These are phyloP conservation scores for Zaprionus gabonicus DNA, from an alignment of 1,140 invertebrate genomes.

Conservation along the genomic window DNA sequence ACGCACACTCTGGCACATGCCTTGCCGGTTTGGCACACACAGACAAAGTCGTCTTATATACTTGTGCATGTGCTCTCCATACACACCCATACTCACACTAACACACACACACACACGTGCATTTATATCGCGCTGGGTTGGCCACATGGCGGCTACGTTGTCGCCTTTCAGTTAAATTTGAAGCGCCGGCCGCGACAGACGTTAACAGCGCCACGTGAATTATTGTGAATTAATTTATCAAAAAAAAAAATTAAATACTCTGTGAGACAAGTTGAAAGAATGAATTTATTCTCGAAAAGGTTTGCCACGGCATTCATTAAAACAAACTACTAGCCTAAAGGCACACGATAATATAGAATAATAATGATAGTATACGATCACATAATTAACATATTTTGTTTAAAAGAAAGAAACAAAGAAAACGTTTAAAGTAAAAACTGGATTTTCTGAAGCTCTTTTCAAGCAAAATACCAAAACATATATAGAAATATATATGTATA, in stretches of 20 bases:
- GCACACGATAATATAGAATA: slow-evolving; percentile 20
- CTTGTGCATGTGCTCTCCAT: slow-evolving; percentile 20
- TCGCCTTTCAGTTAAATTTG: slow-evolving; percentile 61
- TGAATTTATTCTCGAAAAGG: slow-evolving; percentile 21
- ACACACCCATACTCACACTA: slow-evolving; percentile 6
- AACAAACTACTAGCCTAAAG: slow-evolving; percentile 13
- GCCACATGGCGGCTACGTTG: slow-evolving; percentile 54
- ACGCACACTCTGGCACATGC: slow-evolving; percentile 30
- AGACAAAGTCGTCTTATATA: slow-evolving; percentile 32
- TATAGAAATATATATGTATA: slow-evolving; percentile 17
- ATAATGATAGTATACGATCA: slow-evolving; percentile 20
- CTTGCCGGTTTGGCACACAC: slow-evolving; percentile 65
- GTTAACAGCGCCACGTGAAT: slow-evolving; percentile 63
- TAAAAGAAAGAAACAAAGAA: slow-evolving; percentile 37
- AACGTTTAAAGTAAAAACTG: slow-evolving; percentile 43
- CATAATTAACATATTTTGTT: slow-evolving; percentile 38
- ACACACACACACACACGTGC: background rate
- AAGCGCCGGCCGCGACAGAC: slow-evolving; percentile 73
- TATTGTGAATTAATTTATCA: slow-evolving; percentile 36
- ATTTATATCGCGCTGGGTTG: slow-evolving; percentile 25
- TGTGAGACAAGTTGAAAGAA: slow-evolving; percentile 6
- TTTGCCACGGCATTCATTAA: slow-evolving; percentile 36
- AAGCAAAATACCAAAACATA: slow-evolving; percentile 21
- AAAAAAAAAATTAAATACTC: background rate
- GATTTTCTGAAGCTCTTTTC: slow-evolving; percentile 49